Conservation (phyloP, 2,888 invertebrate genomes). For the Deilephila porcellus region DNA sequence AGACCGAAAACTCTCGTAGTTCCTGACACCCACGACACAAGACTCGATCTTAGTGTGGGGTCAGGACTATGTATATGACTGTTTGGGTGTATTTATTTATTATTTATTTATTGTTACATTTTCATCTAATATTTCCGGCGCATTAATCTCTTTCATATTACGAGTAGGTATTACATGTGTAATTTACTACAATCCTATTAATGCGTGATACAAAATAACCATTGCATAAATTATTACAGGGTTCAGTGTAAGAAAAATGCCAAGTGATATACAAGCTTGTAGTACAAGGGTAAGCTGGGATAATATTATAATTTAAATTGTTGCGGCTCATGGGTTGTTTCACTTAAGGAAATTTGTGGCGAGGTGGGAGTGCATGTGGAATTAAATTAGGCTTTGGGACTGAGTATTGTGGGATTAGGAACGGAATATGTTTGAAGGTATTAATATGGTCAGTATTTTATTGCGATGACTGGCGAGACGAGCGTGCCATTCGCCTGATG, state of each 20-base stretch:
- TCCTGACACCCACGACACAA: no score
- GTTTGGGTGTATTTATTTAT: no score
- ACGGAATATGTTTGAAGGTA: neutral
- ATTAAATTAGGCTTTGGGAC: neutral
- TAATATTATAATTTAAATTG: neutral
- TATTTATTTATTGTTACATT: no score
- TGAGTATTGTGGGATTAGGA: neutral
- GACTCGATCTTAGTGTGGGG: no score
- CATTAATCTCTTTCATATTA: no score
- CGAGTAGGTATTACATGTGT: no score
- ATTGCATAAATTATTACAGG: conserved; percentile 9
- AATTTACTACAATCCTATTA: neutral
- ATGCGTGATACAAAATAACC: neutral
- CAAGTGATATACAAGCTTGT: neutral
- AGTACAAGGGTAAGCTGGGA: conserved; percentile 1
- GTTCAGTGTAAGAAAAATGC: neutral
- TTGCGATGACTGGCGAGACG: no score
- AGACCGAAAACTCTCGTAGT: no score
- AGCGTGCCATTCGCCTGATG: no score
- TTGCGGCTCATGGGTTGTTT: neutral
- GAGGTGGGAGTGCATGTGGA: neutral
- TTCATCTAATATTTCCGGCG: no score
- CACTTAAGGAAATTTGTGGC: conserved; percentile 9
- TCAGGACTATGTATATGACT: no score
- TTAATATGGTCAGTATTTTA: no score